Evolutionary conservation across 2,888 invertebrate species (phyloP).

Genomic region (Tachina lurida): DNA sequence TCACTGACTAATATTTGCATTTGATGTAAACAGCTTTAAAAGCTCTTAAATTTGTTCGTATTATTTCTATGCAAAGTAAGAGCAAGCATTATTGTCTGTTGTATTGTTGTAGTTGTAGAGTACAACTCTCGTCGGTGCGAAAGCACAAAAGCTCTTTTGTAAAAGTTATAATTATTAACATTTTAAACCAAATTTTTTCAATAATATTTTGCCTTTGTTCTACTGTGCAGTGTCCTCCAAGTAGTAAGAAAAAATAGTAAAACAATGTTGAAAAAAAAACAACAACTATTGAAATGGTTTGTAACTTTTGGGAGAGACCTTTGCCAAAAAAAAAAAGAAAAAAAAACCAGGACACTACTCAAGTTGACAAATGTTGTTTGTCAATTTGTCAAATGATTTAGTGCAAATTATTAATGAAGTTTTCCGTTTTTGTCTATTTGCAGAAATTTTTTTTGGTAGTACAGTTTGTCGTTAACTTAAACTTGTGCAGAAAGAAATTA

Average conservation of each 20-base stretch:
- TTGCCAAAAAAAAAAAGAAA: neutral
- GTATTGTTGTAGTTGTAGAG: too few species aligned
- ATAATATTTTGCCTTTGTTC: neutral
- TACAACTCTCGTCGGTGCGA: too few species aligned
- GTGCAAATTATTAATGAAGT: constrained; percentile 68
- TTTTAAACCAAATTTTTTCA: neutral
- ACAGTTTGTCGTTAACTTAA: constrained; percentile 8
- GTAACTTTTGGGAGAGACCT: constrained; percentile 24
- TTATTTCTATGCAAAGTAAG: too few species aligned
- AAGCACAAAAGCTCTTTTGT: too few species aligned
- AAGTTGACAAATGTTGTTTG: constrained; percentile 62
- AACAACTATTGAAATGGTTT: neutral
- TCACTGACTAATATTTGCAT: too few species aligned
- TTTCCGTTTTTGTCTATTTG: constrained; percentile 31
- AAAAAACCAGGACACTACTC: constrained; percentile 23
- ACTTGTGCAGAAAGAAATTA: too few species aligned
- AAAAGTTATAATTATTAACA: too few species aligned
- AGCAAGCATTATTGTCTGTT: too few species aligned
- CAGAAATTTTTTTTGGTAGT: neutral
- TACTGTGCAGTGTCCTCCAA: constrained; percentile 14
- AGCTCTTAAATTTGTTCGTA: too few species aligned
- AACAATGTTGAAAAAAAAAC: neutral
- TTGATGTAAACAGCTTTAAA: too few species aligned
- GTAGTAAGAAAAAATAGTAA: constrained; percentile 16
- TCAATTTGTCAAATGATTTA: constrained; percentile 71